These are phyloP conservation scores for Furnarius figulus DNA, from an alignment of 2,113 vertebrate species.

Conservation along the genomic window DNA sequence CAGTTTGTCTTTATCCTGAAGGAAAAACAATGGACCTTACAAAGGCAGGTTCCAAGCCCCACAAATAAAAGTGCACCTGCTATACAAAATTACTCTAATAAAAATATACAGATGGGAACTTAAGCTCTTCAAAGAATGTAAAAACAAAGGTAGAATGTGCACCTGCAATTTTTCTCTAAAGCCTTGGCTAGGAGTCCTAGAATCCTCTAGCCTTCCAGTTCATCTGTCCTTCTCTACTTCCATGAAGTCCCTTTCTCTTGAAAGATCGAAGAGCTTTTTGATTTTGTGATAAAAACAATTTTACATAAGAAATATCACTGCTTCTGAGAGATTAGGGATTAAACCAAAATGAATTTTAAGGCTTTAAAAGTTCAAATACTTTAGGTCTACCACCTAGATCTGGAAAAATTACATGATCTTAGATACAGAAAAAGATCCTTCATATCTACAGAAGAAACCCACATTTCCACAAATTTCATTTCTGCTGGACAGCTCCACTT, in stretches of 20 bases:
- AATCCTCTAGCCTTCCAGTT: not conserved
- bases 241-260: not conserved
- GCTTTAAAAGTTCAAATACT: not conserved
- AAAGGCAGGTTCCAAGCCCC: not conserved
- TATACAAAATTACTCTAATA: not conserved
- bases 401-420: not conserved
- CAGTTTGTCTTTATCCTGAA: conserved; percentile 89
- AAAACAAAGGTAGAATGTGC: conserved; percentile 9
- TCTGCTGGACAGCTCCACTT: conserved; percentile 21
- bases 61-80: not conserved
- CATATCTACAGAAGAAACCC: not conserved
- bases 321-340: not conserved
- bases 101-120: conserved; percentile 9
- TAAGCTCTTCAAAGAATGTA: conserved; percentile 12
- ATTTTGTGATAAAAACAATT: not conserved
- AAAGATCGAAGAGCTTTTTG: not conserved
- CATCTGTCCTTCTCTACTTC: not conserved
- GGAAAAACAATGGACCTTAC: not conserved
- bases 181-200: not conserved
- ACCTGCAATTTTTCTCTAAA: conserved; percentile 26
- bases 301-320: not conserved
- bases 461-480: not conserved
- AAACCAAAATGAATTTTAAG: not conserved
- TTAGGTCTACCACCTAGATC: not conserved
- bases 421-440: not conserved